Base-by-base conservation (phyloP, 2,113 vertebrate genomes). In the Oncorhynchus mykiss region DNA sequence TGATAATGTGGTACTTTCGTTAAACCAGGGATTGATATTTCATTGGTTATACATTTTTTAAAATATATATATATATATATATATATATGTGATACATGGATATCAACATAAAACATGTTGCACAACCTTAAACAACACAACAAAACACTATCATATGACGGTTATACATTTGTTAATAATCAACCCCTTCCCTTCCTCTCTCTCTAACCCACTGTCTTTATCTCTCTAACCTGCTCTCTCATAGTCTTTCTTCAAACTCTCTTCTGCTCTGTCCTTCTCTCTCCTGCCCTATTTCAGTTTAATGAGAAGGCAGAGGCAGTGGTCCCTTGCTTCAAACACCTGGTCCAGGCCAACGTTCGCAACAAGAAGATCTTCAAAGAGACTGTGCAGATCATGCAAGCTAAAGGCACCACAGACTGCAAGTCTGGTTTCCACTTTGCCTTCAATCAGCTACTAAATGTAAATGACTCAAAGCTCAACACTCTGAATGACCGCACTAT, bases 291-390 rank as follows among this genome's bases (percentile, higher is more conserved):
- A 76, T 73, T 80, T 59, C 86, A 99, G 98, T 99, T 99, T 89
- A 99, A 97, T 0, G 96, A 99, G 80, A 99, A 98, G 90, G 98
- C 97, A 0, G 96, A 97, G 82, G 96, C 96, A 0, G 97, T 99
- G 88, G 91, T 94, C 27, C 97, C 96, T 0, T 99, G 98, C 88
- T 99, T 99, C 92, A 97, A 93, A 74, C 96, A 99, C 88, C 91
- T 99, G 67, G 98, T 99, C 70, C 98, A 99, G 88, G 98, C 98
- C 73, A 99, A 99, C 18, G 95, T 99, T 51, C 94, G 96, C 2
- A 99, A 99, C 92, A 99, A 99, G 88, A 99, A 98, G 89, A 97
- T 99, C 87, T 98, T 99, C 88, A 99, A 99, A 91, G 97, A 99
- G 18, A 95, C 96, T 0, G 97, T 99, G 75, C 93, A 96, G 85